These are phyloP conservation scores for Zingel zingel DNA, from an alignment of 2,113 vertebrate genomes.

Conservation along the genomic window DNA sequence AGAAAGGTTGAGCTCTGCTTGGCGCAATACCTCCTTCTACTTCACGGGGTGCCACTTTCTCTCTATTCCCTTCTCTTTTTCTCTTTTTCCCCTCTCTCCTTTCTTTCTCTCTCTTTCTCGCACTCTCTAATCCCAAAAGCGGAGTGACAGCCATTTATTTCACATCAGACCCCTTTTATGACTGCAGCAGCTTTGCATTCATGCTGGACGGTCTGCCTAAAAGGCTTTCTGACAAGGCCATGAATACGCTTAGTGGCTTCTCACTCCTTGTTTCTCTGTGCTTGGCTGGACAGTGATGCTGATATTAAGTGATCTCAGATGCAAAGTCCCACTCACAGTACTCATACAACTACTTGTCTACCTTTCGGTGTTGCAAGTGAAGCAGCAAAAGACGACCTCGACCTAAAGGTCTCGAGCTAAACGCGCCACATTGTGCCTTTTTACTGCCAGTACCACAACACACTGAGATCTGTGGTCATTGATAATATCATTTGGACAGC, in stretches of 20 bases:
- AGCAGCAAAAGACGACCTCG: constrained; percentile 11
- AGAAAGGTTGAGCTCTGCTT: constrained; percentile 52
- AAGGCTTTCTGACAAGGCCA: constrained; percentile 80
- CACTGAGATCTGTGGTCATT: constrained; percentile 2
- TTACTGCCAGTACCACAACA: neutral
- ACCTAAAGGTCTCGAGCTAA: no score
- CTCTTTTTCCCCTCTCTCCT: neutral
- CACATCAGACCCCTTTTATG: constrained; percentile 79
- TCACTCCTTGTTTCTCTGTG: constrained; percentile 69
- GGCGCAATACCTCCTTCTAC: constrained; percentile 44
- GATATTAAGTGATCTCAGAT: constrained; percentile 74
- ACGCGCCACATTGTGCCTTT: neutral
- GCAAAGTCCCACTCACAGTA: constrained; percentile 50
- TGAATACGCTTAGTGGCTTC: constrained; percentile 77
- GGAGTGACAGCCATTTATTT: constrained; percentile 79
- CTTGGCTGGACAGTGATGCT: constrained; percentile 69
- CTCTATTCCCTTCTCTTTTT: constrained; percentile 39
- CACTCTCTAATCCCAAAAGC: constrained; percentile 48
- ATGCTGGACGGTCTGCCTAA: constrained; percentile 65
- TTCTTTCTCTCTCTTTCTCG: constrained; percentile 5
- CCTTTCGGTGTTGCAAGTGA: constrained; percentile 30
- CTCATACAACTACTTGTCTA: constrained; percentile 41
- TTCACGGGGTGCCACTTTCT: constrained; percentile 67
- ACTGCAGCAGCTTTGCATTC: constrained; percentile 74
- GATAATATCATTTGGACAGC: neutral